phyloP scores from a whole-genome alignment of 2,888 invertebrate genomes.

The Caenorhabditis sinica region DNA sequence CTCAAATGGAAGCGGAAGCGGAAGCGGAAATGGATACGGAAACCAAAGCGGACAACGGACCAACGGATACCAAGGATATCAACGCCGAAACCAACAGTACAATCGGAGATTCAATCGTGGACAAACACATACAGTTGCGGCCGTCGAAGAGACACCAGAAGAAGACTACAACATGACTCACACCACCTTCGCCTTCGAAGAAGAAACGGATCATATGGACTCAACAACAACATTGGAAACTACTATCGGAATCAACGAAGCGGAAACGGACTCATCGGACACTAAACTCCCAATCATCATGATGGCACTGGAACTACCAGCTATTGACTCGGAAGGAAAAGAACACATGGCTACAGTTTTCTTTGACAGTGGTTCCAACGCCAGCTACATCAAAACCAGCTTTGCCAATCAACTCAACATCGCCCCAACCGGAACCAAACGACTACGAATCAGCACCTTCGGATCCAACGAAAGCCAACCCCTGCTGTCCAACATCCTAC shows the following conservation, averaged over 20 bases:
- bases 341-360: not conserved
- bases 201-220: not conserved
- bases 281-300: constrained; percentile 3
- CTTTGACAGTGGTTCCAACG: not conserved
- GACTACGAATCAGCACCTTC: not conserved
- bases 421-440: not conserved
- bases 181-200: not conserved
- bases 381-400: not conserved
- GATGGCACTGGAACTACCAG: not conserved
- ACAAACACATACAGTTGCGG: not conserved
- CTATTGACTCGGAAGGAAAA: not conserved
- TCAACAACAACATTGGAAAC: constrained; percentile 6
- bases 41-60: not conserved
- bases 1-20: not conserved
- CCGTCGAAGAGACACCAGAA: constrained; percentile 1
- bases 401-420: not conserved
- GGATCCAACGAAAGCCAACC: not conserved
- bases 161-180: not conserved
- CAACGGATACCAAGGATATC: constrained; percentile 5
- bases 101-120: not conserved
- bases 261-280: not conserved
- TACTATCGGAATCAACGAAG: not conserved
- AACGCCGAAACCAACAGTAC: not conserved
- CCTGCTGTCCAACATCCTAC: not conserved
- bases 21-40: not conserved